phyloP scores from a whole-genome alignment of 2,113 vertebrate genomes.

The Corythornis cristatus region DNA sequence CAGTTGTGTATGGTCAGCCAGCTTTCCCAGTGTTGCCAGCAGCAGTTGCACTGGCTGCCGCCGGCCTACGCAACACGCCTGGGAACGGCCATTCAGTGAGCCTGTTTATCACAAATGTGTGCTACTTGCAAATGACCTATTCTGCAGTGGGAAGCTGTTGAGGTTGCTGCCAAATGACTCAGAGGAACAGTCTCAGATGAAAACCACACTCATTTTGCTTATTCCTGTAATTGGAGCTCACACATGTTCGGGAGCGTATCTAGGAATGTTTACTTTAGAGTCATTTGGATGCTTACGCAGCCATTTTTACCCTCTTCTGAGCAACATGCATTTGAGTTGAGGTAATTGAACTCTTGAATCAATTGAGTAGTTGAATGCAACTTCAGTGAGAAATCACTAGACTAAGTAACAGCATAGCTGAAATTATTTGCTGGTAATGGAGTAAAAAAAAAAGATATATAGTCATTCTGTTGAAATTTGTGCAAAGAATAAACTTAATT shows the following conservation, averaged over 20 bases:
- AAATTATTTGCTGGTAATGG: background rate
- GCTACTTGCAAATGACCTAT: constrained; percentile 24
- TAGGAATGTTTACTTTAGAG: constrained; percentile 15
- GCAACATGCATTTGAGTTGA: background rate
- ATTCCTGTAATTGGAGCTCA: background rate
- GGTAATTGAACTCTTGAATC: background rate
- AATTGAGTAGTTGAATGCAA: background rate
- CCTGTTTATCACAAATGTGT: background rate
- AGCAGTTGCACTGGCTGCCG: background rate
- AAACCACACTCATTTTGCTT: background rate
- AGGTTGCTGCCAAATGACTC: constrained; percentile 28
- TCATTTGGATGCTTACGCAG: background rate
- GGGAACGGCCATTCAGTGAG: background rate
- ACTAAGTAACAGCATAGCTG: background rate
- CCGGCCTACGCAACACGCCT: background rate
- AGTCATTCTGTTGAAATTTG: background rate
- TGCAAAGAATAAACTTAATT: background rate
- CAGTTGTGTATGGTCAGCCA: background rate
- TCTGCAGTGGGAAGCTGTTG: constrained; percentile 3
- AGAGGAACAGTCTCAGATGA: background rate
- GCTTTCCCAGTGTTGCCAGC: background rate
- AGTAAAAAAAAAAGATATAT: background rate
- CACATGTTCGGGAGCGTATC: background rate
- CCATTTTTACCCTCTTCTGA: background rate
- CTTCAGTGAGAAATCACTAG: background rate